Evolutionary conservation across 2,113 vertebrate species (phyloP).

Genomic region (Entomyzon cyanotis): DNA sequence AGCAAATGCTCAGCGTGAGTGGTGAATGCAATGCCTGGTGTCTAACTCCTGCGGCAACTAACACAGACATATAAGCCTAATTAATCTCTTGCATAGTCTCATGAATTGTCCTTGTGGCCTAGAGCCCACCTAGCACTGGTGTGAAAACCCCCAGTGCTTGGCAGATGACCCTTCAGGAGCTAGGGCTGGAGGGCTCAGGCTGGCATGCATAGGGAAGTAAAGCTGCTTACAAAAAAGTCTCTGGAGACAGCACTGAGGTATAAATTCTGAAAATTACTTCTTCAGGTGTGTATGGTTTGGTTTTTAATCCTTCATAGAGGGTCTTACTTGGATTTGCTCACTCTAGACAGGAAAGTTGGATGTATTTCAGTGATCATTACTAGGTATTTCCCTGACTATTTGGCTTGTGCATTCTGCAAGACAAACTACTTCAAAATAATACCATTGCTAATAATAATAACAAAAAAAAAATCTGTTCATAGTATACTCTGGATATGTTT

Average conservation of each 20-base stretch:
- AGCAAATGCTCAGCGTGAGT: neutral
- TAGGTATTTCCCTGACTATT: neutral
- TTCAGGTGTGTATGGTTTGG: neutral
- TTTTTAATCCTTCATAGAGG: neutral
- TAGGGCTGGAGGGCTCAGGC: neutral
- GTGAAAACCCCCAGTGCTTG: neutral
- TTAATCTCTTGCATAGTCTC: neutral
- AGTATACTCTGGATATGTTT: neutral
- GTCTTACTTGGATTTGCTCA: neutral
- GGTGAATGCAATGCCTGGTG: neutral
- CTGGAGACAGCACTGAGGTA: neutral
- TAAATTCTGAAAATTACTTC: neutral
- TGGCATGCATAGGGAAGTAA: neutral
- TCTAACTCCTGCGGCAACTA: fast-evolving
- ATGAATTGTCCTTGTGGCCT: neutral
- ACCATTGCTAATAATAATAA: neutral
- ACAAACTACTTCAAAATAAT: neutral
- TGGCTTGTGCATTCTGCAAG: neutral
- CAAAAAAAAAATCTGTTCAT: neutral
- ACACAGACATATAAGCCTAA: neutral
- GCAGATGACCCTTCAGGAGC: neutral
- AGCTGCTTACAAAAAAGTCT: neutral
- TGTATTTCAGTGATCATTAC: neutral
- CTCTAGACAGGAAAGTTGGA: neutral
- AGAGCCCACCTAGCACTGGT: neutral